Evolutionary conservation across 1,140 invertebrate species (phyloP).

Genomic region (Melanaphis sacchari): DNA sequence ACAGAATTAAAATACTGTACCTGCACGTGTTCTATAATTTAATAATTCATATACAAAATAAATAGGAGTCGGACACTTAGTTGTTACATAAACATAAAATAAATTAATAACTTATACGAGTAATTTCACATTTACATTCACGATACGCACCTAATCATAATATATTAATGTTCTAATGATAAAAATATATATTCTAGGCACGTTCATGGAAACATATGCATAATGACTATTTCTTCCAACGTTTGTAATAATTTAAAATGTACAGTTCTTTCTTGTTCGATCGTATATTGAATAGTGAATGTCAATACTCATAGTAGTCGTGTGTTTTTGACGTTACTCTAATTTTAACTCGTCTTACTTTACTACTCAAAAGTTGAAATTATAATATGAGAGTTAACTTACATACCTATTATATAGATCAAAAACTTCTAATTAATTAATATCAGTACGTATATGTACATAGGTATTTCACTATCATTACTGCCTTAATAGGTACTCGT

Average conservation of each 20-base stretch:
- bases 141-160: not conserved
- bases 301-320: no score
- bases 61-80: not conserved
- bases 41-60: not conserved
- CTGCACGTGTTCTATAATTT: not conserved
- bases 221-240: conserved; percentile 2
- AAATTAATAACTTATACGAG: not conserved
- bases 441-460: no score
- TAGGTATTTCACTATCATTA: no score
- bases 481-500: no score
- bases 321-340: no score
- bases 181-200: not conserved
- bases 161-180: not conserved
- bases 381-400: no score
- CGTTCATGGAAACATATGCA: conserved; percentile 20
- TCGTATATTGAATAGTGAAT: no score
- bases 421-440: no score
- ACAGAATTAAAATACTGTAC: not conserved
- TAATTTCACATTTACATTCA: not conserved
- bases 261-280: not conserved
- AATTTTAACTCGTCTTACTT: no score
- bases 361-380: no score
- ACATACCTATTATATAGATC: no score
- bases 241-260: not conserved
- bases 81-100: not conserved